These are phyloP conservation scores for Hyperoplus lanceolatus DNA, from an alignment of 2,797 vertebrate genomes.

Conservation along the genomic window DNA sequence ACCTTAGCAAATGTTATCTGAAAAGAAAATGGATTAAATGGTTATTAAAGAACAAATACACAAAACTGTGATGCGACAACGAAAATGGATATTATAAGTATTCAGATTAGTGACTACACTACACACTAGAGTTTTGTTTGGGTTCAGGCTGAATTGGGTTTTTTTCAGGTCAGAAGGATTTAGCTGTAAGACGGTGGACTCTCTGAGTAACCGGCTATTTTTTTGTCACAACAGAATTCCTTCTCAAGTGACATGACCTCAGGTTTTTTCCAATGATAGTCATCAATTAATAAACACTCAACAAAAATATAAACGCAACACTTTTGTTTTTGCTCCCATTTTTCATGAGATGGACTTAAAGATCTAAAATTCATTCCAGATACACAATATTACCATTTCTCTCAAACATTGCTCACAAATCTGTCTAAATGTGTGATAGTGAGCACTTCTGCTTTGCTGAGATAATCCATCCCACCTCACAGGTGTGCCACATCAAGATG, in stretches of 20 bases:
- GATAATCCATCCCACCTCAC: no score
- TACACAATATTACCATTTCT: no score
- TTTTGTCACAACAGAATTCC: conserved; percentile 22
- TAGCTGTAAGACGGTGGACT: neutral
- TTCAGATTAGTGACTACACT: neutral
- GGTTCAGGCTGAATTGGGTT: neutral
- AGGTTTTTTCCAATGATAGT: neutral
- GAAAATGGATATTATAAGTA: neutral
- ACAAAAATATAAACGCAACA: no score
- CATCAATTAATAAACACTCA: neutral
- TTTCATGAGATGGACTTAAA: no score
- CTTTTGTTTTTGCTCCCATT: no score
- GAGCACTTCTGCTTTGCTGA: no score
- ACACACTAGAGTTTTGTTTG: neutral
- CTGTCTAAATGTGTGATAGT: no score
- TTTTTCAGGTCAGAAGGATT: conserved; percentile 11
- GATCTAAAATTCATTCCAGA: no score
- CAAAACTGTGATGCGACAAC: neutral
- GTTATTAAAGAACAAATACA: neutral
- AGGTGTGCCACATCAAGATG: no score
- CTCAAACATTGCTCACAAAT: no score
- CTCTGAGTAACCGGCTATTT: conserved; percentile 24
- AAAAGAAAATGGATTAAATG: conserved; percentile 19
- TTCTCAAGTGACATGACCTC: neutral
- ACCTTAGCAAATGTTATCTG: conserved; percentile 80